A percentile compares a stretch with the other conserved stretches of the same genome.
phyloP scores from a whole-genome alignment of 2,113 vertebrate genomes.

The Ia io region DNA sequence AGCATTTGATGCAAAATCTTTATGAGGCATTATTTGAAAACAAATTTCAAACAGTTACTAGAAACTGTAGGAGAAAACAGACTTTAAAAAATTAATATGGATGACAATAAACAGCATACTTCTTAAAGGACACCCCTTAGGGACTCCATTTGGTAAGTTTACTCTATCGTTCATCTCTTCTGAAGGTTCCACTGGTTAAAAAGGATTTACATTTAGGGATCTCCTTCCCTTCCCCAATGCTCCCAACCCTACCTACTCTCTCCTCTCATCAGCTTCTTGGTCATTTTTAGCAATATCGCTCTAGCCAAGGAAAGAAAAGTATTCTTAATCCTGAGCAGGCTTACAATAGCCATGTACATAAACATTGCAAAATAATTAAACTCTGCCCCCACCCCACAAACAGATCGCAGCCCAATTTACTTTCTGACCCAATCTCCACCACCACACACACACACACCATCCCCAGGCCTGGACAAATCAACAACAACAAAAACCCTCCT shows the following conservation, averaged over 20 bases:
- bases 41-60: not conserved
- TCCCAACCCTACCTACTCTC: not conserved
- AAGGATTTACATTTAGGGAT: not conserved
- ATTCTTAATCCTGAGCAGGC: not conserved
- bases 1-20: not conserved
- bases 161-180: not conserved
- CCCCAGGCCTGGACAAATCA: not conserved
- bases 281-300: not conserved
- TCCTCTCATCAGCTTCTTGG: not conserved
- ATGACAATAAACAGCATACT: not conserved
- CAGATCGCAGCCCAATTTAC: not conserved
- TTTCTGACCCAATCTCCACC: not conserved
- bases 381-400: not conserved
- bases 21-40: not conserved
- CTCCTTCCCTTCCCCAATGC: not conserved
- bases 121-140: not conserved
- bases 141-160: not conserved
- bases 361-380: not conserved
- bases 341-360: not conserved
- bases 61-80: not conserved
- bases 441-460: too few species aligned
- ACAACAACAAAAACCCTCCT: not conserved
- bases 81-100: slow-evolving; percentile 22
- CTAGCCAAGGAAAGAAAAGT: not conserved
- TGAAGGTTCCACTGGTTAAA: not conserved